Evolutionary conservation across 2,113 vertebrate genomes (phyloP).

Genomic region (Tragelaphus buxtoni): DNA sequence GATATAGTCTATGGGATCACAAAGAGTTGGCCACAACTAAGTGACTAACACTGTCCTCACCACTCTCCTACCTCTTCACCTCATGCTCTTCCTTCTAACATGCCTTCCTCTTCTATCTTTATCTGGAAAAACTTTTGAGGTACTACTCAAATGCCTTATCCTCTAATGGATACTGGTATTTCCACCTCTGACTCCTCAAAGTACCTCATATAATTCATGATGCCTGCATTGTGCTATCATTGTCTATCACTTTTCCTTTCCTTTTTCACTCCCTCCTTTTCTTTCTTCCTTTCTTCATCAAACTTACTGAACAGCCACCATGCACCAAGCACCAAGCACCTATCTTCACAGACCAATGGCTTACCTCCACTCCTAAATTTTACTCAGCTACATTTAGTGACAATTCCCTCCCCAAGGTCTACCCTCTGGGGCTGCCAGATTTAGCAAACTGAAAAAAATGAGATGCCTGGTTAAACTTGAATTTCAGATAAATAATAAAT

Average conservation of each 20-base stretch:
- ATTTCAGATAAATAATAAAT: neutral
- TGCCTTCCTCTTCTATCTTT: neutral
- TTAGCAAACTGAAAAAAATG: neutral
- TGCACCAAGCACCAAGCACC: neutral
- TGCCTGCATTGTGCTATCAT: neutral
- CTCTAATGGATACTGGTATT: neutral
- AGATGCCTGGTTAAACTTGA: neutral
- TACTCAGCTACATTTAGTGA: neutral
- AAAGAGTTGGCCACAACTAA: neutral
- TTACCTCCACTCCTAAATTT: neutral
- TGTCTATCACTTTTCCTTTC: neutral
- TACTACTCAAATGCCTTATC: conserved; percentile 13
- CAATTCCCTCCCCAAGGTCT: neutral
- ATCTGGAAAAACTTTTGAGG: neutral
- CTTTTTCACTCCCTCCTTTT: neutral
- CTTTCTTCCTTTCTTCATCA: neutral
- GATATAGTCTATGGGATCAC: neutral
- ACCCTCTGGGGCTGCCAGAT: neutral
- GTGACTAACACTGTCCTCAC: neutral
- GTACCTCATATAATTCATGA: neutral
- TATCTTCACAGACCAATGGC: neutral
- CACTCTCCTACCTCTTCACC: neutral
- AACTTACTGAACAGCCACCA: neutral
- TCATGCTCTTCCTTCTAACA: neutral
- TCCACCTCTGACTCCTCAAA: neutral